Percentiles rank a stretch among this genome's conserved stretches.
Conservation (phyloP, 2,113 vertebrate genomes). For the Malurus melanocephalus region DNA sequence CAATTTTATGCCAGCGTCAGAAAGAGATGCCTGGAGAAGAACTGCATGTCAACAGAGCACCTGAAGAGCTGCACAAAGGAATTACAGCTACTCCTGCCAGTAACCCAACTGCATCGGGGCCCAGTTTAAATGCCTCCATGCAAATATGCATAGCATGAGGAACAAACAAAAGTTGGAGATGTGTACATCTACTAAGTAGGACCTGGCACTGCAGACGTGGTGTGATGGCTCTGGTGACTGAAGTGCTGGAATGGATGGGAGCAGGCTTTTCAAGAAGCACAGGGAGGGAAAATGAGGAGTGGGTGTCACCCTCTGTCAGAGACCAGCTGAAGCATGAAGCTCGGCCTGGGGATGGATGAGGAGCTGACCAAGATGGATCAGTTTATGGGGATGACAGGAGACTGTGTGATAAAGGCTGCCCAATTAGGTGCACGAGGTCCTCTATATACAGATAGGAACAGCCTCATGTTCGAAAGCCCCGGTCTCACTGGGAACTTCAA, state of each 20-base stretch:
- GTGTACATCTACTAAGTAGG: not conserved
- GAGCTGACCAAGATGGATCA: not conserved
- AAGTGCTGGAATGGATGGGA: not conserved
- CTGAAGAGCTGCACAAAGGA: not conserved
- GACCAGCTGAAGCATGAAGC: not conserved
- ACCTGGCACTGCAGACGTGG: not conserved
- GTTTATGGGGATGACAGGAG: not conserved
- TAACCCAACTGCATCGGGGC: not conserved
- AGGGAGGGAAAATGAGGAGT: not conserved
- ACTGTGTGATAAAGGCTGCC: not conserved
- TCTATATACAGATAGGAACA: not conserved
- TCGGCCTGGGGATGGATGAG: not conserved
- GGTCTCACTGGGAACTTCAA: not conserved
- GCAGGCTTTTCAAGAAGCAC: not conserved
- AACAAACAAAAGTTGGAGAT: not conserved
- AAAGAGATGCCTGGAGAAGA: not conserved
- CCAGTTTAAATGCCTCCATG: not conserved
- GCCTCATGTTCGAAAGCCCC: not conserved
- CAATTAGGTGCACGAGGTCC: not conserved
- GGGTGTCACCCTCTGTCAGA: not conserved
- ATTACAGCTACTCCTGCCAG: not conserved
- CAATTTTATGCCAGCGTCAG: not conserved
- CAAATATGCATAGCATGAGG: fast-evolving
- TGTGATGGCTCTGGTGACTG: not conserved
- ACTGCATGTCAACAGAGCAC: not conserved